A percentile compares a stretch with the other conserved stretches of the same genome.
phyloP scores from a whole-genome alignment of 2,888 invertebrate genomes.

The Drosophila affinis region DNA sequence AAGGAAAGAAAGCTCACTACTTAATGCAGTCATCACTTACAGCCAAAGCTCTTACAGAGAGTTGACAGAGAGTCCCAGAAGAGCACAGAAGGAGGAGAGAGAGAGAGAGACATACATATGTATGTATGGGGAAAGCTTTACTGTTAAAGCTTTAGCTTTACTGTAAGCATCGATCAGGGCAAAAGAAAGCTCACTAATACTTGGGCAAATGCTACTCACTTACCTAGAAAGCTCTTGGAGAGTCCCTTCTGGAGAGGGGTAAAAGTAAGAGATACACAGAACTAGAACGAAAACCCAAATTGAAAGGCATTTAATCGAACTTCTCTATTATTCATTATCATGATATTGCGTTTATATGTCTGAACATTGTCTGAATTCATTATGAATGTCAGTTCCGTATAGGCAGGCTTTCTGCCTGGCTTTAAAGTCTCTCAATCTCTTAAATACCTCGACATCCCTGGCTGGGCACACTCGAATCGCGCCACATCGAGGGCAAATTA shows the following conservation, averaged over 20 bases:
- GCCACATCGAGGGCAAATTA: slow-evolving; percentile 49
- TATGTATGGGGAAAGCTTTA: not conserved
- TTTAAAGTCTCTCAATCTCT: slow-evolving; percentile 30
- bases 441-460: slow-evolving; percentile 2
- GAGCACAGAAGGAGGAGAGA: not conserved
- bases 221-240: not conserved
- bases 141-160: no score
- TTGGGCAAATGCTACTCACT: not conserved
- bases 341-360: no score
- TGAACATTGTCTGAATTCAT: no score
- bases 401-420: no score
- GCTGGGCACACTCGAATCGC: slow-evolving; percentile 26
- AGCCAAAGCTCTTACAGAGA: not conserved
- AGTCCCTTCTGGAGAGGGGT: not conserved
- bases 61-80: slow-evolving; percentile 2
- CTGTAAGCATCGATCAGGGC: not conserved
- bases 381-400: not conserved
- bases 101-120: no score
- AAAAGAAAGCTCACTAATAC: not conserved
- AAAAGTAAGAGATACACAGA: not conserved
- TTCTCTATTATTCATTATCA: no score
- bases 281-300: not conserved
- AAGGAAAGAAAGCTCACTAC: not conserved
- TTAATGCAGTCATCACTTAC: not conserved
- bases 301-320: no score